Percentiles rank a stretch among this genome's conserved stretches.
Conservation (phyloP, 2,888 invertebrate species). For the Drosophila cracens region DNA sequence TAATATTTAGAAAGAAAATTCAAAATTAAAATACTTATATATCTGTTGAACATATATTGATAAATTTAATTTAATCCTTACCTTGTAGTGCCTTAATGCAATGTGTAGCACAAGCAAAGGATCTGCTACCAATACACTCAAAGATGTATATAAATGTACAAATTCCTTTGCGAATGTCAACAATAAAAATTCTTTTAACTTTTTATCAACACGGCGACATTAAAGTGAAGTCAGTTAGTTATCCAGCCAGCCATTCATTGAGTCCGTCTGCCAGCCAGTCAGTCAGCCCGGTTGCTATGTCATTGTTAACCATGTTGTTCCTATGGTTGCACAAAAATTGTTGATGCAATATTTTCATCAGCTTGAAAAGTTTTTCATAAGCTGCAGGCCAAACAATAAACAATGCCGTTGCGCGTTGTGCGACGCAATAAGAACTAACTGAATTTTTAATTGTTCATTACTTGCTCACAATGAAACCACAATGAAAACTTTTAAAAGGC, state of each 20-base stretch:
- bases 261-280: slow-evolving; percentile 12
- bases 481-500: slow-evolving; percentile 33
- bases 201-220: slow-evolving; percentile 44
- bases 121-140: neutral
- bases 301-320: slow-evolving; percentile 44
- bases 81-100: neutral
- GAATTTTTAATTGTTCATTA: slow-evolving; percentile 73
- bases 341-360: slow-evolving; percentile 61
- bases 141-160: slow-evolving; percentile 11
- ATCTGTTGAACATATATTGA: neutral
- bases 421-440: slow-evolving; percentile 63
- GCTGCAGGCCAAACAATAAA: slow-evolving; percentile 62
- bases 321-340: slow-evolving; percentile 18
- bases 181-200: slow-evolving; percentile 49
- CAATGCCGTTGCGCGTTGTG: slow-evolving; percentile 43
- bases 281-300: slow-evolving; percentile 18
- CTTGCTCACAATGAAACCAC: slow-evolving; percentile 49
- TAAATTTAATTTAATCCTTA: neutral
- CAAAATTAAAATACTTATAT: neutral
- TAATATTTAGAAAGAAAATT: neutral
- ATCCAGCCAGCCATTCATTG: neutral
- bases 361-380: slow-evolving; percentile 50
- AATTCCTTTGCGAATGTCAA: slow-evolving; percentile 26
- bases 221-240: slow-evolving; percentile 16
- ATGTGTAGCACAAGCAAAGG: neutral